phyloP scores from a whole-genome alignment of 53 echinoderm and acorn worm genomes.

The Astropecten irregularis region DNA sequence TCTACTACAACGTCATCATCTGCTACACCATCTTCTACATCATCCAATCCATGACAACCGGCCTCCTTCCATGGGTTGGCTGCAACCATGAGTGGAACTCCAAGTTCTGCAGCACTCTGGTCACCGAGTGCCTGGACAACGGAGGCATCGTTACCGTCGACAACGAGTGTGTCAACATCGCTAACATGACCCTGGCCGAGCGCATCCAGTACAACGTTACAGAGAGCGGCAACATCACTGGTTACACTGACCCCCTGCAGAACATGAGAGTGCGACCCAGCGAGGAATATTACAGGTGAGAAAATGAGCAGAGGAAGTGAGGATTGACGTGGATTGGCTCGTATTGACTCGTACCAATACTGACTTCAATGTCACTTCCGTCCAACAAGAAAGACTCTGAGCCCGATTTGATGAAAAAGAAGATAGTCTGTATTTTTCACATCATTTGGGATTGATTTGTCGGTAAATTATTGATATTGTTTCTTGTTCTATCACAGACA shows the following conservation, averaged over 20 bases:
- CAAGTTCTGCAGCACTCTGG: constrained; percentile 50
- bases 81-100: constrained; percentile 65
- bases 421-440: too few species aligned
- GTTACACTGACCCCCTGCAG: constrained; percentile 70
- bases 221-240: constrained; percentile 51
- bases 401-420: too few species aligned
- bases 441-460: too few species aligned
- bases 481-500: constrained; percentile 34
- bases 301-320: neutral
- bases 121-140: constrained; percentile 46
- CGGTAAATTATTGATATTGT: too few species aligned
- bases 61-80: constrained; percentile 51
- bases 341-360: too few species aligned
- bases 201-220: constrained; percentile 53
- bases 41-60: constrained; percentile 87
- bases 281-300: constrained; percentile 89
- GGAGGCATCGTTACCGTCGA: constrained; percentile 20
- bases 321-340: too few species aligned
- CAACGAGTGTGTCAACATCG: constrained; percentile 32
- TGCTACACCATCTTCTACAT: constrained; percentile 98
- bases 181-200: constrained; percentile 29
- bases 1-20: constrained; percentile 99
- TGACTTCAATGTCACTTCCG: too few species aligned
- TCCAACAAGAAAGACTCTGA: too few species aligned
- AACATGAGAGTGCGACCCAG: constrained; percentile 65